A percentile compares a stretch with the other conserved stretches of the same genome.
phyloP scores from a whole-genome alignment of 1,140 invertebrate genomes.

The Sipha flava region DNA sequence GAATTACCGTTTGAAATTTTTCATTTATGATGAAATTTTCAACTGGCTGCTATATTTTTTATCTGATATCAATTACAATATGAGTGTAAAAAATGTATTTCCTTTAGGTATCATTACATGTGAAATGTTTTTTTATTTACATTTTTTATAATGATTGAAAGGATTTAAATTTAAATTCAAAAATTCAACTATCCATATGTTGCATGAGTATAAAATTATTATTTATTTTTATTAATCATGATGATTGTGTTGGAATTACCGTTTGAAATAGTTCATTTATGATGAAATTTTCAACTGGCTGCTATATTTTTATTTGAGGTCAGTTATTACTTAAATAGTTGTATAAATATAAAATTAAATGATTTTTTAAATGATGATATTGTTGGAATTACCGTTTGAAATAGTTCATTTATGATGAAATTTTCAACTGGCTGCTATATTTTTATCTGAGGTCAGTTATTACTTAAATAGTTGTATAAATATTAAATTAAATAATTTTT shows the following conservation, averaged over 20 bases:
- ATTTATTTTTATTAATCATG: too few relatives aligned
- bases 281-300: slow-evolving; percentile 4
- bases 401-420: slow-evolving; percentile 16
- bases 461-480: background rate
- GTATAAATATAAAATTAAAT: background rate
- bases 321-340: background rate
- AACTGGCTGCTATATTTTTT: slow-evolving; percentile 10
- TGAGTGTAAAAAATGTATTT: too few relatives aligned
- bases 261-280: slow-evolving; percentile 3
- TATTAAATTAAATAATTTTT: background rate
- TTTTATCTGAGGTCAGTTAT: background rate
- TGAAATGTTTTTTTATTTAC: too few relatives aligned
- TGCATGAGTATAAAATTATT: too few relatives aligned
- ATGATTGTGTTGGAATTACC: slow-evolving; percentile 1
- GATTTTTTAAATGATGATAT: background rate
- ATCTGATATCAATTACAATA: background rate
- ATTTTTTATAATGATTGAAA: too few relatives aligned
- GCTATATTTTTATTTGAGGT: background rate
- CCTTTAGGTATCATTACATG: too few relatives aligned
- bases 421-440: slow-evolving; percentile 6
- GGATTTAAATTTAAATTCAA: too few relatives aligned
- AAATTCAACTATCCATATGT: too few relatives aligned
- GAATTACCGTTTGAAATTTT: slow-evolving; percentile 17
- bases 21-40: slow-evolving; percentile 15
- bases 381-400: slow-evolving; percentile 24